Percentiles rank a stretch among this genome's conserved stretches.
Conservation (phyloP, 1,140 invertebrate genomes). For the Agraylea sexmaculata region DNA sequence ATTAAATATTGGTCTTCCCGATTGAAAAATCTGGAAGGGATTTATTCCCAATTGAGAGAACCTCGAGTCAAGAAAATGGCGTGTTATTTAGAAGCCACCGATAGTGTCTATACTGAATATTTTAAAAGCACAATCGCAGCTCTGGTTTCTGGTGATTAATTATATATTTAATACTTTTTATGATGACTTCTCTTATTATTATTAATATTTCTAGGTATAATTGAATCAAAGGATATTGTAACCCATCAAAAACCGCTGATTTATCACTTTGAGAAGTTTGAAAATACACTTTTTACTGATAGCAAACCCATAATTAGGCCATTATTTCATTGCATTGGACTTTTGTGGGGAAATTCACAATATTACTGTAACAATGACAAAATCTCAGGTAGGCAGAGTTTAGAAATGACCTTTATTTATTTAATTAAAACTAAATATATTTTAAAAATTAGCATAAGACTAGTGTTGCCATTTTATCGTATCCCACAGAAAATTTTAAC, state of each 20-base stretch:
- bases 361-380: constrained; percentile 66
- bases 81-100: constrained; percentile 55
- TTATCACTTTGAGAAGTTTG: constrained; percentile 54
- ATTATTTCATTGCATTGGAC: constrained; percentile 60
- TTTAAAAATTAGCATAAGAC: too few relatives aligned
- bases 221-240: constrained; percentile 55
- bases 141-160: constrained; percentile 41
- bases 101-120: constrained; percentile 59
- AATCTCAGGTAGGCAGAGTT: constrained; percentile 29
- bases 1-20: constrained; percentile 57
- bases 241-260: constrained; percentile 51
- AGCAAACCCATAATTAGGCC: constrained; percentile 47
- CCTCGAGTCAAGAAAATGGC: constrained; percentile 70
- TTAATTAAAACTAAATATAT: not conserved
- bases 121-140: constrained; percentile 58
- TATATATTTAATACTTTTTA: not conserved
- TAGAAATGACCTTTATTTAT: constrained; percentile 1
- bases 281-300: constrained; percentile 56
- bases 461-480: too few relatives aligned
- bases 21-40: constrained; percentile 63
- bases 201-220: constrained; percentile 32
- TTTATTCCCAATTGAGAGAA: constrained; percentile 71
- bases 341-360: constrained; percentile 73
- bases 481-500: too few relatives aligned
- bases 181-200: not conserved